These are phyloP conservation scores for Drosophila bipectinata DNA, from an alignment of 1,140 invertebrate genomes.

Conservation along the genomic window DNA sequence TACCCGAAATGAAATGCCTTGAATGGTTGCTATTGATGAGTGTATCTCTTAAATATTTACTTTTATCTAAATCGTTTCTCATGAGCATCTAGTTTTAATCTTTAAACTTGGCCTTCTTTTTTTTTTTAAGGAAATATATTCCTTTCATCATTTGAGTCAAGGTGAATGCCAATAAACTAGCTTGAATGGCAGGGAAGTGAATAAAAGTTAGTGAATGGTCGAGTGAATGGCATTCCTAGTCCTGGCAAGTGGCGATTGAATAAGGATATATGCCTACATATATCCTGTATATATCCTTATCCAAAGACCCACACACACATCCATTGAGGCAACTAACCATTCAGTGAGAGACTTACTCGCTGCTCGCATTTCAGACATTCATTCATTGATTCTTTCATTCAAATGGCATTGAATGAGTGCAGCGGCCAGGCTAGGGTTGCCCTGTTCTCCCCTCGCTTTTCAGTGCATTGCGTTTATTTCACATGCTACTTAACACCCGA, in stretches of 20 bases:
- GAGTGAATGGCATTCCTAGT: conserved; percentile 24
- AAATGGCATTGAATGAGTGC: conserved; percentile 27
- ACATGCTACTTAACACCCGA: conserved; percentile 76
- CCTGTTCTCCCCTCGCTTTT: neutral
- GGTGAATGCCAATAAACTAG: conserved; percentile 23
- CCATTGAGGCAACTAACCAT: conserved; percentile 27
- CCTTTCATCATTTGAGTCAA: conserved; percentile 18
- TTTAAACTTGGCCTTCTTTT: conserved; percentile 1
- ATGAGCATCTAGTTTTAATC: neutral
- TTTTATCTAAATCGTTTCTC: neutral
- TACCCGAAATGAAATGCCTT: conserved; percentile 10
- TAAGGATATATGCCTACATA: conserved; percentile 10
- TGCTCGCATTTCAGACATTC: conserved; percentile 23
- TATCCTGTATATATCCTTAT: conserved; percentile 1
- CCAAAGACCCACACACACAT: conserved; percentile 12
- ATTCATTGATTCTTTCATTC: conserved; percentile 17
- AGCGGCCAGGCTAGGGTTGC: conserved; percentile 2
- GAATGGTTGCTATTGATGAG: conserved; percentile 1
- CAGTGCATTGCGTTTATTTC: conserved; percentile 32
- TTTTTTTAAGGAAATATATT: neutral
- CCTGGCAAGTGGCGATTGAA: conserved; percentile 14
- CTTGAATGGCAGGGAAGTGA: neutral
- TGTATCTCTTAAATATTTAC: conserved; percentile 7
- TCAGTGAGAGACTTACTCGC: conserved; percentile 14
- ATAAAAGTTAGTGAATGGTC: neutral